Conservation (phyloP, 2,888 invertebrate genomes). For the Ceriagrion tenellum region DNA sequence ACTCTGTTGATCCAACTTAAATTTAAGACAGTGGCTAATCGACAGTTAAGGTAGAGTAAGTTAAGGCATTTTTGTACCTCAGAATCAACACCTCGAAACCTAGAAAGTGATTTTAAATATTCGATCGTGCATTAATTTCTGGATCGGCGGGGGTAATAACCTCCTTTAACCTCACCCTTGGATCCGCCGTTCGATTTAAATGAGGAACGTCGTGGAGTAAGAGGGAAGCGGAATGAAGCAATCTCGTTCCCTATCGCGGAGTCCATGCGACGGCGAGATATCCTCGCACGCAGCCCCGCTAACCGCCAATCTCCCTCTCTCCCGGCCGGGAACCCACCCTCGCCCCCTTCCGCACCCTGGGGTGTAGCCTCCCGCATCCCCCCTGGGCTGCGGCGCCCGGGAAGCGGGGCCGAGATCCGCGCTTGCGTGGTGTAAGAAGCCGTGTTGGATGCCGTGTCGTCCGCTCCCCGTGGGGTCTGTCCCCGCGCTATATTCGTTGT, state of each 20-base stretch:
- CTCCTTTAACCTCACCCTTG: neutral
- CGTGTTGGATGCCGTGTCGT: neutral
- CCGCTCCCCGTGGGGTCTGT: too few species aligned
- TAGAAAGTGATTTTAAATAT: too few species aligned
- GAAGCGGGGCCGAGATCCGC: neutral
- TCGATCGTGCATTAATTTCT: neutral
- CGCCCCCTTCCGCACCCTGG: neutral
- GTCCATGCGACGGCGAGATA: neutral
- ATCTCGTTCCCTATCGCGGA: neutral
- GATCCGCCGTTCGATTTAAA: neutral
- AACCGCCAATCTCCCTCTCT: neutral
- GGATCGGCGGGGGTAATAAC: neutral
- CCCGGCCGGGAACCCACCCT: neutral
- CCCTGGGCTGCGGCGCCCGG: neutral
- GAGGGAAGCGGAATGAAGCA: neutral
- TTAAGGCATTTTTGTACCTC: too few species aligned
- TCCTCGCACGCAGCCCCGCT: conserved; percentile 2
- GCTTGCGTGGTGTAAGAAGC: neutral
- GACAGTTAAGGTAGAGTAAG: too few species aligned
- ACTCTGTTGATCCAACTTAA: too few species aligned
- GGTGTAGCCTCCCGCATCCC: neutral
- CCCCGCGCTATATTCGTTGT: too few species aligned
- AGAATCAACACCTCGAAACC: too few species aligned
- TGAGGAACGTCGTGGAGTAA: neutral
- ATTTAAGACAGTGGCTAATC: too few species aligned